Percentiles rank a stretch among this genome's conserved stretches.
phyloP scores from a whole-genome alignment of 2,797 vertebrate genomes.

The Lagorchestes hirsutus region DNA sequence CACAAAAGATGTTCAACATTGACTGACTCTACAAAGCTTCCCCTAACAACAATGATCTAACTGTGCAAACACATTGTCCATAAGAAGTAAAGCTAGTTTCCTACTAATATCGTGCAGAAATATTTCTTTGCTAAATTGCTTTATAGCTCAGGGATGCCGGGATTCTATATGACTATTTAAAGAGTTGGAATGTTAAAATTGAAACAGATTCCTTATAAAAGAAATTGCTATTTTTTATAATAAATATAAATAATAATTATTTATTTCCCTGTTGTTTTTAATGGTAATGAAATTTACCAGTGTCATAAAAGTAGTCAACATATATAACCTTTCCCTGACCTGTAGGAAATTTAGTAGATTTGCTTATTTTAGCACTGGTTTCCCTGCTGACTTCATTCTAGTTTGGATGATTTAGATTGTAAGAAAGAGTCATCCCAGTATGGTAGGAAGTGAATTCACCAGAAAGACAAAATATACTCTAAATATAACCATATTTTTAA shows the following conservation, averaged over 20 bases:
- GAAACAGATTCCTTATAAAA: conserved; percentile 20
- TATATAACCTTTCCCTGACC: neutral
- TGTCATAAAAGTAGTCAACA: neutral
- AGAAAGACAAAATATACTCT: neutral
- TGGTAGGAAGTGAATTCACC: neutral
- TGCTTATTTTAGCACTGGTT: neutral
- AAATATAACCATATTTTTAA: neutral
- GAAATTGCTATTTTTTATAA: neutral
- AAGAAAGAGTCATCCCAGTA: neutral
- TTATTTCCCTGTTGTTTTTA: neutral
- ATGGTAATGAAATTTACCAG: neutral
- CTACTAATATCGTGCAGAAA: neutral
- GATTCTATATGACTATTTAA: neutral
- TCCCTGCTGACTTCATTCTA: neutral
- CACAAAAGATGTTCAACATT: neutral
- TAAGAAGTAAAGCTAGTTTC: neutral
- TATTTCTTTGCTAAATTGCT: fast-evolving
- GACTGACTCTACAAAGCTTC: fast-evolving
- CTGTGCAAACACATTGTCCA: neutral
- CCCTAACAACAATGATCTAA: neutral
- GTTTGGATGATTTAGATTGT: neutral
- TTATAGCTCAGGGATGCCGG: fast-evolving
- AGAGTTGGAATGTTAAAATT: neutral
- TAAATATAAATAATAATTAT: neutral
- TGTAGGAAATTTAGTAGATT: neutral